A percentile compares a stretch with the other conserved stretches of the same genome.
Evolutionary conservation across 2,888 invertebrate genomes (phyloP).

Genomic region (Napeogenes sylphis): DNA sequence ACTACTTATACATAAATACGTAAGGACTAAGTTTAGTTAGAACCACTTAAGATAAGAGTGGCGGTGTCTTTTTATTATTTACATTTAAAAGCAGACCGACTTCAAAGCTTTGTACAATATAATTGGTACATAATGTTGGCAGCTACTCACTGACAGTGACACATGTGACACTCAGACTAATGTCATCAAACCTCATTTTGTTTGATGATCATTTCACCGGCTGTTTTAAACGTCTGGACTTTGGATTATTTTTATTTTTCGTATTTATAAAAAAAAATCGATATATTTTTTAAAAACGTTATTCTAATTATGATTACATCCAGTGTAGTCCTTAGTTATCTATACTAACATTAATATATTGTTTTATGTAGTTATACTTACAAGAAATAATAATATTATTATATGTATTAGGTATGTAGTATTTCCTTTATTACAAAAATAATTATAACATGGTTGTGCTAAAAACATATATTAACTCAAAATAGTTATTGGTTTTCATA

Average conservation of each 20-base stretch:
- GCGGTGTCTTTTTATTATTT: not conserved
- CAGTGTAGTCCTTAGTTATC: too few species aligned
- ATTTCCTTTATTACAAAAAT: not conserved
- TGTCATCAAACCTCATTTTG: not conserved
- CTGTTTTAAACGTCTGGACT: not conserved
- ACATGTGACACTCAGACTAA: constrained; percentile 6
- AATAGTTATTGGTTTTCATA: not conserved
- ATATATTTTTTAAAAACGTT: too few species aligned
- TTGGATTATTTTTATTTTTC: too few species aligned
- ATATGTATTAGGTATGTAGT: not conserved
- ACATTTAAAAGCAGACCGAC: not conserved
- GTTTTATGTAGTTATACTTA: too few species aligned
- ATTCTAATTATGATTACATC: too few species aligned
- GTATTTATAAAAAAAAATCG: too few species aligned
- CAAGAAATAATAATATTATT: too few species aligned
- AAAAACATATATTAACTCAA: too few species aligned
- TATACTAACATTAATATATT: too few species aligned
- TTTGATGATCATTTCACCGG: not conserved
- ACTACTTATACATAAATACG: not conserved
- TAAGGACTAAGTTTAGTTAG: not conserved
- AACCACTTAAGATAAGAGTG: not conserved
- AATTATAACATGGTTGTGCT: too few species aligned
- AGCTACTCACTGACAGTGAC: constrained; percentile 8
- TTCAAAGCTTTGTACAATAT: not conserved
- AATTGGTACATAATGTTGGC: constrained; percentile 12